phyloP scores from a whole-genome alignment of 2,113 vertebrate genomes.

The Paralichthys olivaceus region DNA sequence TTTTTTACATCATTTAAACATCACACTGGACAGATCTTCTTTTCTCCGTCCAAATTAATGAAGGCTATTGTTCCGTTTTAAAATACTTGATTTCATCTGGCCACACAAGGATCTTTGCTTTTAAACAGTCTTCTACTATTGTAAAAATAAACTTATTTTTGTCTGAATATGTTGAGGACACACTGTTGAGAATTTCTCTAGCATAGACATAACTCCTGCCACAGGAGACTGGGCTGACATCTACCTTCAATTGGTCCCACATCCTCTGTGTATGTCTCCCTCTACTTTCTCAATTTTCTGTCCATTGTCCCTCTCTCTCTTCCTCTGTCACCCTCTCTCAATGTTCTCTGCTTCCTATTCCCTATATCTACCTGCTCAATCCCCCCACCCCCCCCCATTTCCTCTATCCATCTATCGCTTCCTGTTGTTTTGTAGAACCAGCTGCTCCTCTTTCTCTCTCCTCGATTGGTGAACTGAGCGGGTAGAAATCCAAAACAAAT shows the following conservation, averaged over 20 bases:
- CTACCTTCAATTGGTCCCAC: constrained; percentile 1
- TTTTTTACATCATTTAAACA: too few relatives aligned
- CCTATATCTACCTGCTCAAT: constrained; percentile 15
- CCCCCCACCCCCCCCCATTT: not conserved
- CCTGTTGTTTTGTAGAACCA: constrained; percentile 50
- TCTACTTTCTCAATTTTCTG: not conserved
- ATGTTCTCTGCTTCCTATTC: constrained; percentile 20
- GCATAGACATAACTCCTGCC: not conserved
- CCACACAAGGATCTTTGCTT: too few relatives aligned
- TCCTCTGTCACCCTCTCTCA: constrained; percentile 29
- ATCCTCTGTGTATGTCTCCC: not conserved
- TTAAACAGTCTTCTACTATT: too few relatives aligned
- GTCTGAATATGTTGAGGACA: not conserved
- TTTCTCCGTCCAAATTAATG: too few relatives aligned
- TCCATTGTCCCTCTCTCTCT: constrained; percentile 12
- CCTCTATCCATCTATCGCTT: constrained; percentile 39
- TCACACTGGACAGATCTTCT: too few relatives aligned
- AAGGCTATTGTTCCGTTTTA: too few relatives aligned
- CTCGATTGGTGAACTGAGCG: constrained; percentile 47
- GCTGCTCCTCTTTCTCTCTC: constrained; percentile 52
- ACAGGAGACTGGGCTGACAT: not conserved
- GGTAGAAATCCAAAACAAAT: constrained; percentile 60
- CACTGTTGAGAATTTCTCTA: not conserved
- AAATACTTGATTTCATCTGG: too few relatives aligned
- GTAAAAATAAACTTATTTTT: not conserved